Conservation (phyloP, 2,113 vertebrate species). For the Brienomyrus longianalis region DNA sequence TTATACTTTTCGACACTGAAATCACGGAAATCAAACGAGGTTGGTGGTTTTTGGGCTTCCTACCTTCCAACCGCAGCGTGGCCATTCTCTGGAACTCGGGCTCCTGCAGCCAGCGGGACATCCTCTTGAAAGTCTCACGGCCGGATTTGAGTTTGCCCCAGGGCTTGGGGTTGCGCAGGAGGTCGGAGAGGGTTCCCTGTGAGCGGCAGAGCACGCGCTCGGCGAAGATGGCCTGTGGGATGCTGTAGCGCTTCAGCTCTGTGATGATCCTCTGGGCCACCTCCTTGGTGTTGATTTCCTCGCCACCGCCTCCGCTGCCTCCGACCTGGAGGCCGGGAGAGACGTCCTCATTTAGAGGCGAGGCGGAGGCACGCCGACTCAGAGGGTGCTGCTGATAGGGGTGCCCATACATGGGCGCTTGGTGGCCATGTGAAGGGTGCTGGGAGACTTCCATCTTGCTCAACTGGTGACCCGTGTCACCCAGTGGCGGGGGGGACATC, state of each 20-base stretch:
- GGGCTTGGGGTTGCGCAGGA: conserved; percentile 77
- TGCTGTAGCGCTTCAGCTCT: conserved; percentile 76
- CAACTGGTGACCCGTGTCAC: conserved; percentile 56
- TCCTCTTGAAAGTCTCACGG: conserved; percentile 77
- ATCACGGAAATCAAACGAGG: not conserved
- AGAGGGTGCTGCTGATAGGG: conserved; percentile 61
- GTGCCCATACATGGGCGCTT: conserved; percentile 63
- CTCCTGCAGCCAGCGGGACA: conserved; percentile 77
- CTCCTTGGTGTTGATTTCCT: conserved; percentile 77
- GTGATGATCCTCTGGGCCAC: conserved; percentile 76
- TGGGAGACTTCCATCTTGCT: conserved; percentile 66
- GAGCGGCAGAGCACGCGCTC: conserved; percentile 73
- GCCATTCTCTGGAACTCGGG: conserved; percentile 79
- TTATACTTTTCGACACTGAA: not conserved
- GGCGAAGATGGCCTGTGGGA: conserved; percentile 77
- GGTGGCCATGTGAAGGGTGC: conserved; percentile 47
- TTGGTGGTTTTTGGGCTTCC: conserved; percentile 22
- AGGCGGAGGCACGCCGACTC: conserved; percentile 52
- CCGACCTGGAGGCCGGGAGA: conserved; percentile 48
- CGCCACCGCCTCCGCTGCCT: conserved; percentile 29
- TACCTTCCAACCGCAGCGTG: conserved; percentile 75
- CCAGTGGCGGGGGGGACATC: conserved; percentile 63
- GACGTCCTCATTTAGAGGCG: conserved; percentile 55
- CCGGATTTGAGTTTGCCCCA: conserved; percentile 80
- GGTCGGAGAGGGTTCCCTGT: conserved; percentile 75